Base-by-base conservation (phyloP, 2,113 vertebrate genomes). In the rabbit (Oryctolagus cuniculus) region DNA sequence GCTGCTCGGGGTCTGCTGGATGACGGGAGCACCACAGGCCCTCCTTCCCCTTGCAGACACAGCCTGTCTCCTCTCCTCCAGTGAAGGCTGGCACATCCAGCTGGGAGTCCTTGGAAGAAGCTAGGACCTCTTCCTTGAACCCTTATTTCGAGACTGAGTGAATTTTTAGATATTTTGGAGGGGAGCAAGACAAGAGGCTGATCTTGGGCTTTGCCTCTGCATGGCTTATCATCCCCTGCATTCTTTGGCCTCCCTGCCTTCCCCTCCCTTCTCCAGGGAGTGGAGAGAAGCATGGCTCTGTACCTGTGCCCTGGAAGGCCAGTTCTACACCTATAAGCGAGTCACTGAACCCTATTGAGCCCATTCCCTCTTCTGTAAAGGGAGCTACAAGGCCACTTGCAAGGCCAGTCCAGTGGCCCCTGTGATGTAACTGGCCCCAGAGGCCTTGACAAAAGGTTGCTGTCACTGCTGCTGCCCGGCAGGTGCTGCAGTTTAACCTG, bases 401-500 rank as follows among this genome's bases (percentile, higher is more conserved):
- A 29, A n/a, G 55, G n/a, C 17, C 29, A 8, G 9, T 53, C n/a
- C 31, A 63, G 53, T 17, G 19, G 7, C 5, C 5, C 44, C 66
- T 44, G 8, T 4, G 36, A 36, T 31, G 82, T 29, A 31, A 53
- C 24, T 77, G 10, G 55, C 63, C 21, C 55, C n/a, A 19, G 69
- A 90, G 49, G 51, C 27, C n/a, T 29, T 61, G 25, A 82, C 21
- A 22, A 21, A 3, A 1, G 16, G 25, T 36, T 19, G 44, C 6
- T 55, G 25, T 90, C 51, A 38, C 5, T 58, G 3, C 44, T 22
- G 67, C 58, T 55, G 1, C 27, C n/a, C 44, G 3, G 1, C 94
- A 99, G 99, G 98, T 99, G 89, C 96, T 99, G 95, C 96, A 99
- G 82, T 99, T 99, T 91, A 98, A 98, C 88, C 89, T 98, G 12